Conservation (phyloP, 2,888 invertebrate species). For the Barypeithes pellucidus region DNA sequence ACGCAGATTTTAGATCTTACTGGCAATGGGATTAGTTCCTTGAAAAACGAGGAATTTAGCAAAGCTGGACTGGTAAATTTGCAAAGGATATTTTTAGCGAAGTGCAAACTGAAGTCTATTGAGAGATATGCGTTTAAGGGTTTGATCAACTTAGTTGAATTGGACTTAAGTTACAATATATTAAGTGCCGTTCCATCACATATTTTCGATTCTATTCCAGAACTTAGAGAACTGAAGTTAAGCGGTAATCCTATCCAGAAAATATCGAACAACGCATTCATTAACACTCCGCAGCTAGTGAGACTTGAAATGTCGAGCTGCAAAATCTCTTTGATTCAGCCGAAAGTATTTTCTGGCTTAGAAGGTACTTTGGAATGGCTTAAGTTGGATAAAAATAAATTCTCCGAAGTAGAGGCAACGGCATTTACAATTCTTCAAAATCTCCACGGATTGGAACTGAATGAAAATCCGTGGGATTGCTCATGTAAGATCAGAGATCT, state of each 20-base stretch:
- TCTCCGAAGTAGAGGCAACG: constrained; percentile 78
- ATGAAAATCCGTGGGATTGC: constrained; percentile 89
- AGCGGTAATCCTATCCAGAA: constrained; percentile 83
- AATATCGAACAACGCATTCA: constrained; percentile 81
- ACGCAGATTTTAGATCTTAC: constrained; percentile 87
- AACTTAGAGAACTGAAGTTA: constrained; percentile 82
- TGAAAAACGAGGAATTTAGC: constrained; percentile 83
- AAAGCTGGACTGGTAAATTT: constrained; percentile 84
- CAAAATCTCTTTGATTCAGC: constrained; percentile 79
- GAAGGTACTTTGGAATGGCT: constrained; percentile 84
- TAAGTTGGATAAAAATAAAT: constrained; percentile 83
- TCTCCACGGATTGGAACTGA: constrained; percentile 83
- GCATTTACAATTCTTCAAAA: constrained; percentile 80
- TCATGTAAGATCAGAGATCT: constrained; percentile 83
- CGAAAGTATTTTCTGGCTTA: constrained; percentile 81
- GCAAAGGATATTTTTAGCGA: constrained; percentile 84
- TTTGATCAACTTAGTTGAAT: constrained; percentile 85
- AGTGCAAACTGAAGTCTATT: constrained; percentile 80
- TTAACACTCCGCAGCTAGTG: constrained; percentile 78
- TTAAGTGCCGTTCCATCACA: constrained; percentile 81
- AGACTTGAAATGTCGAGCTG: constrained; percentile 84
- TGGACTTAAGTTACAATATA: constrained; percentile 85
- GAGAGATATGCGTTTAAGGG: constrained; percentile 84
- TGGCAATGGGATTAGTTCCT: constrained; percentile 79
- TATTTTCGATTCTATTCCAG: constrained; percentile 81